Conservation (phyloP, 2,888 invertebrate species). For the Odontocolon sp. region DNA sequence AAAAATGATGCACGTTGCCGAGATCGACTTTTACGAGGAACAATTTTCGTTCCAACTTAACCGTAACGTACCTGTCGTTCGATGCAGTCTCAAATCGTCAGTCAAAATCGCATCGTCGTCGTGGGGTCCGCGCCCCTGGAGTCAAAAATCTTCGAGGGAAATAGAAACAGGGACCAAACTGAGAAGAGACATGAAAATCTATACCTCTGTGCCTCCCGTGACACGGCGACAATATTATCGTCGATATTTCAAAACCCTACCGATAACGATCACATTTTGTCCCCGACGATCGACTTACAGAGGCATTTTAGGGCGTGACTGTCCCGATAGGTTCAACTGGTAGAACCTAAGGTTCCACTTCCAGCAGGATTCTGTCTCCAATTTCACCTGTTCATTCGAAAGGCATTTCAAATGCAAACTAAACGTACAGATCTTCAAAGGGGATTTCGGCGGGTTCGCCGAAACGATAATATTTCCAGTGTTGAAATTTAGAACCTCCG, state of each 20-base stretch:
- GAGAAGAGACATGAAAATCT: conserved; percentile 25
- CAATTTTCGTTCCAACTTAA: conserved; percentile 1
- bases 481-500: too few relatives aligned
- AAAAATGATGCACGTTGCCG: conserved; percentile 51
- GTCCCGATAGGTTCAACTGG: not conserved
- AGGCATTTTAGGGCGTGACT: conserved; percentile 48
- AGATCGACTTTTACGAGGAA: conserved; percentile 38
- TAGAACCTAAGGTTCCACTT: conserved; percentile 54
- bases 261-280: conserved; percentile 58
- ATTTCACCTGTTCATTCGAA: conserved; percentile 37
- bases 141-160: conserved; percentile 4
- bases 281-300: conserved; percentile 2
- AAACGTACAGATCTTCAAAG: not conserved
- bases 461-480: too few relatives aligned
- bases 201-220: conserved; percentile 60
- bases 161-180: not conserved
- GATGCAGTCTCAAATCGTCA: conserved; percentile 37
- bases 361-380: conserved; percentile 1
- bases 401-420: not conserved
- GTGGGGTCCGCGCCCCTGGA: conserved; percentile 30
- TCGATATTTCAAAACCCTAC: conserved; percentile 63
- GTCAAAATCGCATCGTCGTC: conserved; percentile 45
- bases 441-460: too few relatives aligned
- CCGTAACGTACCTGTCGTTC: conserved; percentile 36
- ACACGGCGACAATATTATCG: conserved; percentile 66